Percentiles rank a stretch among this genome's conserved stretches.
These are phyloP conservation scores for Melitaea cinxia DNA, from an alignment of 1,140 invertebrate genomes.

Conservation along the genomic window DNA sequence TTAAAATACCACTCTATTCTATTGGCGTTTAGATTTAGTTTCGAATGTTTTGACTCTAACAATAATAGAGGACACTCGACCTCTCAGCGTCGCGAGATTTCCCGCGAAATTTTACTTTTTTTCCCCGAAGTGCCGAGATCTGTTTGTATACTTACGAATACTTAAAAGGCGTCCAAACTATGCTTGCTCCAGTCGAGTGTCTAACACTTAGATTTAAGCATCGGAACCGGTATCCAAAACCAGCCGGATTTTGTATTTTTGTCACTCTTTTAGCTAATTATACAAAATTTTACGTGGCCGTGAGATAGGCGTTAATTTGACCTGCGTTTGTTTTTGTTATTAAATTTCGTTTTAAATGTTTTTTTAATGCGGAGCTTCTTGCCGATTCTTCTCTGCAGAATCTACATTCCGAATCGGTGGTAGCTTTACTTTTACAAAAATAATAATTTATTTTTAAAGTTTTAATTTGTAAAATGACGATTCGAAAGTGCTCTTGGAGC, in stretches of 20 bases:
- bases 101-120: conserved; percentile 60
- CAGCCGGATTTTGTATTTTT: background rate
- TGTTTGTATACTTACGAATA: conserved; percentile 38
- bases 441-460: too few relatives aligned
- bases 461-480: too few relatives aligned
- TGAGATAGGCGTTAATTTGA: too few relatives aligned
- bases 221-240: conserved; percentile 8
- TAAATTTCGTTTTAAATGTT: too few relatives aligned
- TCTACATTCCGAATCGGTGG: too few relatives aligned
- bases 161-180: conserved; percentile 38
- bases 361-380: too few relatives aligned
- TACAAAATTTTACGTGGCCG: background rate
- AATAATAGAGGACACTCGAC: conserved; percentile 76
- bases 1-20: conserved; percentile 49
- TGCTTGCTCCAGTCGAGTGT: conserved; percentile 22
- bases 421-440: too few relatives aligned
- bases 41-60: conserved; percentile 32
- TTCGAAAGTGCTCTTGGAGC: too few relatives aligned
- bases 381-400: too few relatives aligned
- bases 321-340: too few relatives aligned
- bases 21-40: conserved; percentile 40
- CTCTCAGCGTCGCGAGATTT: conserved; percentile 60
- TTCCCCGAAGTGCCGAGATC: conserved; percentile 25
- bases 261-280: background rate
- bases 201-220: conserved; percentile 29